phyloP scores from a whole-genome alignment of 2,888 invertebrate species.

The Alsophila aescularia region DNA sequence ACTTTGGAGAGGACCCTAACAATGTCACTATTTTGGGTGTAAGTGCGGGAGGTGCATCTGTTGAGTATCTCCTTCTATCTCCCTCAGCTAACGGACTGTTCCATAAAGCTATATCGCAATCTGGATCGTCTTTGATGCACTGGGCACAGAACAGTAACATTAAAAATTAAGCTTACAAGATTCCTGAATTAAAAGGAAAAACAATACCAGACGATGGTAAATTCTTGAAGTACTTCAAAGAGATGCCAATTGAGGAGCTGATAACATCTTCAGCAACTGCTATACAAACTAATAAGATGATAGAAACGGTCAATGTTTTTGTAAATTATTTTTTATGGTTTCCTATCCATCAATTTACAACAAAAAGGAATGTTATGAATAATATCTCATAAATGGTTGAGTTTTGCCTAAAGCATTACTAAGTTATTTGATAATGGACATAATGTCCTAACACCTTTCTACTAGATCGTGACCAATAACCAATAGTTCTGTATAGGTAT shows the following conservation, averaged over 20 bases:
- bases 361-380: no score
- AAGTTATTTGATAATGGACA: no score
- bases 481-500: no score
- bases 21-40: slow-evolving; percentile 82
- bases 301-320: slow-evolving; percentile 70
- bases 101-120: slow-evolving; percentile 81
- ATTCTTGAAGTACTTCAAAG: slow-evolving; percentile 63
- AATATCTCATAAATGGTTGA: no score
- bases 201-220: slow-evolving; percentile 47
- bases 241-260: slow-evolving; percentile 59
- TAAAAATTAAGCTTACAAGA: slow-evolving; percentile 56
- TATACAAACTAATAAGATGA: slow-evolving; percentile 45
- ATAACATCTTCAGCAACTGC: slow-evolving; percentile 58
- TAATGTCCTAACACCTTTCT: no score
- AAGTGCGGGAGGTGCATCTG: slow-evolving; percentile 80
- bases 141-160: slow-evolving; percentile 72
- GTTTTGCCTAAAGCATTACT: no score
- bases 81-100: slow-evolving; percentile 77
- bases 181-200: slow-evolving; percentile 58
- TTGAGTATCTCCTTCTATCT: slow-evolving; percentile 73
- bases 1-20: slow-evolving; percentile 77
- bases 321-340: no score
- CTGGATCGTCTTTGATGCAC: slow-evolving; percentile 76
- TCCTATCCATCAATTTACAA: no score
- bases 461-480: no score